phyloP scores from a whole-genome alignment of 2,888 invertebrate species.

The Eupithecia tripunctaria region DNA sequence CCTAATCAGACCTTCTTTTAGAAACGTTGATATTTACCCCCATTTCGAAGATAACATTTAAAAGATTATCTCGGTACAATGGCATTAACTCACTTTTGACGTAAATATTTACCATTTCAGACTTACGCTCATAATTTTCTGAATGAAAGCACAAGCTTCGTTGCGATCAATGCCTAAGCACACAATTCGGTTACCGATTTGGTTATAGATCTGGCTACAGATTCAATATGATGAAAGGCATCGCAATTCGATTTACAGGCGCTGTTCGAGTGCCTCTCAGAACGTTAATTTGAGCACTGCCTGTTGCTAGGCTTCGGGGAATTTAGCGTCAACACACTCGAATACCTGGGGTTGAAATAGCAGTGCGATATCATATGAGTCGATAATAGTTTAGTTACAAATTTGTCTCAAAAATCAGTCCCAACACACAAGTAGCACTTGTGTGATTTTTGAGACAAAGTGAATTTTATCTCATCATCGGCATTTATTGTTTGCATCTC shows the following conservation, averaged over 20 bases:
- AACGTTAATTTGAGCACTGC: constrained; percentile 3
- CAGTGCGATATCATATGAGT: background rate
- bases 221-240: background rate
- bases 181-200: background rate
- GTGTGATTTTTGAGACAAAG: background rate
- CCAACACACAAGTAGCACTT: too few species aligned
- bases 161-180: background rate
- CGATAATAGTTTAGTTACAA: background rate
- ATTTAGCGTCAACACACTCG: background rate
- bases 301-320: constrained; percentile 5
- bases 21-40: too few species aligned
- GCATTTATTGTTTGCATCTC: too few species aligned
- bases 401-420: too few species aligned
- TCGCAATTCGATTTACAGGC: constrained; percentile 5
- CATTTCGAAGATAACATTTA: too few species aligned
- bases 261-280: background rate
- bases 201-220: background rate
- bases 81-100: background rate
- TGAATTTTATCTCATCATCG: too few species aligned
- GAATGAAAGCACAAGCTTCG: background rate
- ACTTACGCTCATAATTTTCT: background rate
- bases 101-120: background rate
- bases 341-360: background rate
- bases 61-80: too few species aligned
- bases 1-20: too few species aligned